phyloP scores from a whole-genome alignment of 2,797 vertebrate genomes.

The Amblyraja radiata region DNA sequence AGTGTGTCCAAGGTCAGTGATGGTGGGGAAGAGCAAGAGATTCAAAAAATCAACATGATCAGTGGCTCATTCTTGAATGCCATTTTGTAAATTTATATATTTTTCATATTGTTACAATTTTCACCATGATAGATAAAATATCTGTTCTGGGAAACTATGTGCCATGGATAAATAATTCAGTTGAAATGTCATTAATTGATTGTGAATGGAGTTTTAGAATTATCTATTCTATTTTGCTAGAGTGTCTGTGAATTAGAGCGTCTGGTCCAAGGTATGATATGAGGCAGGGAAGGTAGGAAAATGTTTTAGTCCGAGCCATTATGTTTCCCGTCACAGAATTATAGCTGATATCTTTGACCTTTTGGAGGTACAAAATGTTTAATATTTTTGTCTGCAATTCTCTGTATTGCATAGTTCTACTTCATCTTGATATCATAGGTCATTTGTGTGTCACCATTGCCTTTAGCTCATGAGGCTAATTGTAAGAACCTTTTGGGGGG shows the following conservation, averaged over 20 bases:
- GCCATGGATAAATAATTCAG: background rate
- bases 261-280: background rate
- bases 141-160: background rate
- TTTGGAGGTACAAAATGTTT: background rate
- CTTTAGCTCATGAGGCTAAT: background rate
- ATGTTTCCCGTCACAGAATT: background rate
- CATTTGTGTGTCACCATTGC: background rate
- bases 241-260: background rate
- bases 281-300: background rate
- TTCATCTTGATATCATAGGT: background rate
- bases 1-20: background rate
- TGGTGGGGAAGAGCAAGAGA: background rate
- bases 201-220: background rate
- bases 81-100: background rate
- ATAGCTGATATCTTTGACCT: background rate
- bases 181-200: background rate
- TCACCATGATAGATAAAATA: background rate
- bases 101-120: constrained; percentile 6
- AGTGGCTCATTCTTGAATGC: background rate
- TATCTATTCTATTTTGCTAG: background rate
- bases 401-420: background rate
- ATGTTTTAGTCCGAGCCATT: background rate
- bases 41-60: background rate
- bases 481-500: background rate
- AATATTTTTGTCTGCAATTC: background rate